A percentile compares a stretch with the other conserved stretches of the same genome.
Conservation (phyloP, 2,888 invertebrate species). For the Leucania comma region DNA sequence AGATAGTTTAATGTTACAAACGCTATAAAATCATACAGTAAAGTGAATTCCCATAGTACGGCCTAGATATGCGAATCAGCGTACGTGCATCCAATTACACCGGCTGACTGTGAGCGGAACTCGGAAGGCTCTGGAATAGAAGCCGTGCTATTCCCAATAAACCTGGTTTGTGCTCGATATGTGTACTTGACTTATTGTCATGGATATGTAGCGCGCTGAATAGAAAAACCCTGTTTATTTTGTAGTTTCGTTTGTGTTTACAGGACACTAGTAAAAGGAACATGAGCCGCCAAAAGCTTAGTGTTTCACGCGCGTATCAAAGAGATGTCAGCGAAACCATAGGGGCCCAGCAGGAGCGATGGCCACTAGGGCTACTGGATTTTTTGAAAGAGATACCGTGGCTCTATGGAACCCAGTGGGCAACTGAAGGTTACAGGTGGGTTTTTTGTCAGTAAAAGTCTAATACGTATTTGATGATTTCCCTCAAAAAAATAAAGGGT, state of each 20-base stretch:
- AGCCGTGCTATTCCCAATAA: constrained; percentile 68
- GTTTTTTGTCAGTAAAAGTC: too few species aligned
- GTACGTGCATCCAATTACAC: constrained; percentile 85
- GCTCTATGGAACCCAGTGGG: too few species aligned
- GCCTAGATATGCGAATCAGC: constrained; percentile 64
- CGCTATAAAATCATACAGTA: neutral
- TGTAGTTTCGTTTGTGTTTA: neutral
- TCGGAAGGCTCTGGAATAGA: constrained; percentile 65
- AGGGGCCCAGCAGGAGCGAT: too few species aligned
- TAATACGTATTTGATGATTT: too few species aligned
- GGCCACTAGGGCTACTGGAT: too few species aligned
- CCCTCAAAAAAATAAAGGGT: too few species aligned
- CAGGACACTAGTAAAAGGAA: neutral
- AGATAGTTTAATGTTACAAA: too few species aligned
- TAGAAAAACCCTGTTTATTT: constrained; percentile 26
- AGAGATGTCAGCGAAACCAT: too few species aligned
- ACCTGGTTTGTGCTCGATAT: constrained; percentile 59
- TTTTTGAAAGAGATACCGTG: too few species aligned
- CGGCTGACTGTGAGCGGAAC: constrained; percentile 71
- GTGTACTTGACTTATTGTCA: constrained; percentile 1
- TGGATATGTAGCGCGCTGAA: constrained; percentile 3
- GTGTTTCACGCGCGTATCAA: too few species aligned
- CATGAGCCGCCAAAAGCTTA: too few species aligned
- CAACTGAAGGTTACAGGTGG: too few species aligned
- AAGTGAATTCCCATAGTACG: constrained; percentile 51